Conservation (phyloP, 92 coral and sea anemone genomes). For the Muricea muricata region DNA sequence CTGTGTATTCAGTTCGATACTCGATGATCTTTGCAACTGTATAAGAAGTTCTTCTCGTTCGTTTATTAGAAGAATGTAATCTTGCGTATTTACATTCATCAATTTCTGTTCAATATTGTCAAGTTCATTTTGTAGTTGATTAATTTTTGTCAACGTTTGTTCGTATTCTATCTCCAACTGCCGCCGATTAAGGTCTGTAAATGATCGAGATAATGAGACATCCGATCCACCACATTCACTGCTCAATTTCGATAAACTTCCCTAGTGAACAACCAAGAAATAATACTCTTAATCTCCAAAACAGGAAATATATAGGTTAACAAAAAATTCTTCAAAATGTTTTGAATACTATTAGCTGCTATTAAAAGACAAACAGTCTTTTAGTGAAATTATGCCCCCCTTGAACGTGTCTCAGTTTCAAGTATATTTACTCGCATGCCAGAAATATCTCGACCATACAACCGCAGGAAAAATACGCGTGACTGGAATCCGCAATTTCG, state of each 20-base stretch:
- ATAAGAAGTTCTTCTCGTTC: conserved; percentile 39
- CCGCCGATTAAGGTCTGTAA: conserved; percentile 26
- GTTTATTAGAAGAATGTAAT: conserved; percentile 31
- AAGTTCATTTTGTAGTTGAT: conserved; percentile 40
- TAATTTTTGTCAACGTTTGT: conserved; percentile 25
- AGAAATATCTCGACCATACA: background rate
- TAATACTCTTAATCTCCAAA: background rate
- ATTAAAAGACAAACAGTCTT: conserved; percentile 40
- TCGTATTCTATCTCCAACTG: conserved; percentile 36
- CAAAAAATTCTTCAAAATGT: conserved; percentile 18
- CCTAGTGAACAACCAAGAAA: conserved; percentile 27
- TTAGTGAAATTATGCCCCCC: conserved; percentile 26
- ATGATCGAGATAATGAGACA: conserved; percentile 18
- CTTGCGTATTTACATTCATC: conserved; percentile 33
- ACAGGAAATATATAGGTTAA: conserved; percentile 17
- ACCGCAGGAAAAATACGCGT: conserved; percentile 1
- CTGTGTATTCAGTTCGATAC: conserved; percentile 19
- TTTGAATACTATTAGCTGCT: conserved; percentile 22
- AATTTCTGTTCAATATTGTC: conserved; percentile 38
- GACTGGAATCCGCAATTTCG: background rate
- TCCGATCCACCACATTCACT: conserved; percentile 43
- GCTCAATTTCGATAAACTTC: conserved; percentile 37
- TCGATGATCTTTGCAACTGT: conserved; percentile 39
- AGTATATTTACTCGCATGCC: conserved; percentile 13
- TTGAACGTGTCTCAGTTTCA: conserved; percentile 18